Evolutionary conservation across 1,140 invertebrate genomes (phyloP).

Genomic region (Holotrichia oblita): DNA sequence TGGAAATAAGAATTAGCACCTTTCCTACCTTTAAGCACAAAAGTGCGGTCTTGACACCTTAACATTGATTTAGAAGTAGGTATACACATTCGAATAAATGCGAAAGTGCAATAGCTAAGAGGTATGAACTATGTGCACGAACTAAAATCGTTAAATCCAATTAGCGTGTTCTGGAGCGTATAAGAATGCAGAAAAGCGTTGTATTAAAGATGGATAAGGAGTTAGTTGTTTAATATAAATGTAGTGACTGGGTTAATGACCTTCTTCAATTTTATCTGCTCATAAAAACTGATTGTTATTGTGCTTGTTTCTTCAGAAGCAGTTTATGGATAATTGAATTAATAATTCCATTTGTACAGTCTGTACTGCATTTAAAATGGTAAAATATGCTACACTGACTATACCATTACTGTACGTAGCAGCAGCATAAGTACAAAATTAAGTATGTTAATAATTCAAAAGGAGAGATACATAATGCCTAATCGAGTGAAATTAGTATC

Average conservation of each 20-base stretch:
- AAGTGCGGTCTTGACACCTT: conserved; percentile 24
- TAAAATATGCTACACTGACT: no score
- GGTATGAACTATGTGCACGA: background rate
- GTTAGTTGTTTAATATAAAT: no score
- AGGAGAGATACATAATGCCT: no score
- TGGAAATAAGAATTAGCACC: conserved; percentile 8
- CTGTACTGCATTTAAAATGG: no score
- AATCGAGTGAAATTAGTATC: no score
- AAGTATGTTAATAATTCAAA: no score
- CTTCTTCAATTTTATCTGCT: background rate
- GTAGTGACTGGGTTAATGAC: background rate
- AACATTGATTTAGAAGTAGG: conserved; percentile 15
- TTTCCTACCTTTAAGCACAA: background rate
- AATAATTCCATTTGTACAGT: no score
- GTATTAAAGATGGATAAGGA: background rate
- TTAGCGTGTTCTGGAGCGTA: background rate
- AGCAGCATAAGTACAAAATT: no score
- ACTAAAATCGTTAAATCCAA: background rate
- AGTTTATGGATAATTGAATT: background rate
- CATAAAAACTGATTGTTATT: background rate
- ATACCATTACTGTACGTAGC: no score
- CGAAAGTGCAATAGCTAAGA: conserved; percentile 18
- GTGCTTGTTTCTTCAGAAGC: background rate
- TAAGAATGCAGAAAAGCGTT: background rate
- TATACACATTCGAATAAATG: no score